Base-by-base conservation (phyloP, 1,140 invertebrate species). In the Acromyrmex echinatior region DNA sequence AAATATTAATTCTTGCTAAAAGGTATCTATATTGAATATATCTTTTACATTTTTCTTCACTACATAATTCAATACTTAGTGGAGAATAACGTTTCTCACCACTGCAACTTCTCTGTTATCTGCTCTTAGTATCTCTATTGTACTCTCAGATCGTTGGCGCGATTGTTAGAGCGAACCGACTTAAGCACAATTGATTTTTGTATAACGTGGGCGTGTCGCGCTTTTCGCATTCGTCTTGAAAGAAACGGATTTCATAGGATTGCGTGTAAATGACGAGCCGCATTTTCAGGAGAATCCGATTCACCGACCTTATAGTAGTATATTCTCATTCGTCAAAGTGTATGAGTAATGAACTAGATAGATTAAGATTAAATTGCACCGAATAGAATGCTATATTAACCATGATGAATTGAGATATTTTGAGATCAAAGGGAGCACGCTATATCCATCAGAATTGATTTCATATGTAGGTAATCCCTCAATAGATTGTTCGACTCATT, bases 381-480 rank as follows among this genome's bases (percentile, higher is more conserved):
- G 53, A 25, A 21, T 28, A 39, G 39, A 51, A 49, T 84, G 18
- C 35, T 31, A n/a, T 74, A 84, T 84, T 74, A 81, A 81, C 56
- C n/a, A n/a, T 63, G 70, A 84, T 84, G 39, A 39, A 74, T 84
- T 62, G 80, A 84, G 56, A 76, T 84, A 76, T 74, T 84, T 84
- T 84, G 3, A 49, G 80, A 62, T 62, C 49, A 84, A 82, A 21
- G 28, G 53, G 9, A 45, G 25, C 68, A 74, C 25, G 35, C 39
- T 82, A 62, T 84, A 84, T 76, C 58, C 18, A 7, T 74, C 70
- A 74, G n/a, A 84, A 84, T 76, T 84, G 80, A 84, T 84, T 76
- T 63, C 39, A 58, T 28, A 28, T 31, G 56, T 31, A 63, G 70
- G 49, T 84, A 84, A 84, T 76, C 70, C 56, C 12, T 31, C 56